Base-by-base conservation (phyloP, 2,888 invertebrate species). In the Muscina levida region DNA sequence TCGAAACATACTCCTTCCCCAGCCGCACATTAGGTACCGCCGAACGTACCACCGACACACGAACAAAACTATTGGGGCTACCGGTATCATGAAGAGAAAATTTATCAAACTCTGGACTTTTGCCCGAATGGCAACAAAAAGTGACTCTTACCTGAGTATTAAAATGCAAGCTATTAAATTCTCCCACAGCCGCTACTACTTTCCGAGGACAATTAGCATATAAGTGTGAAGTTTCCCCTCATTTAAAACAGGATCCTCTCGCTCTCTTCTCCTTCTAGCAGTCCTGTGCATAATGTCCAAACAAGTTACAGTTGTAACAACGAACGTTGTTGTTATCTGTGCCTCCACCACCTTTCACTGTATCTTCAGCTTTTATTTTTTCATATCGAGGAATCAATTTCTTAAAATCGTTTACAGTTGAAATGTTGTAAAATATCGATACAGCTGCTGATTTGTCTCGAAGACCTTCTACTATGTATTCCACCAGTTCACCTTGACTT, bases 101-200 rank as follows among this genome's bases (percentile, higher is more conserved):
- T 1, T 37, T 1, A 59, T 24, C 17, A 37, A 19, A 19, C 17
- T 59, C 3, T 19, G 59, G 10, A 2, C 3, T 17, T 2, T 15
- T 5, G 19, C 8, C 8, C 8, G 3, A 0, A 15, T 1, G 1
- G 19, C 15, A 5, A n/a, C 11, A 22, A 22, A 66, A 66, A 56
- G 56, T 53, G 13, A 73, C 73, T 65, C 66, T 73, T 31, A 53
- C 73, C 73, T 17, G 37, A 24, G 15, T 66, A 31, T 22, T 73
- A 8, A 11, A 56, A 17, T 66, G n/a, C 11, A 44, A 4, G 5
- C 46, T 13, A 3, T 17, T n/a, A 1, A 37, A 11, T 1, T 66
- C 37, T 8, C 22, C 66, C 6, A 56, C 24, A 4, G 66, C 56
- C 3, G 44, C 66, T 10, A 62, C 59, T 1, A 13, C 19, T 17